Conservation (phyloP, 2,797 vertebrate species). For the Antennarius maculatus region DNA sequence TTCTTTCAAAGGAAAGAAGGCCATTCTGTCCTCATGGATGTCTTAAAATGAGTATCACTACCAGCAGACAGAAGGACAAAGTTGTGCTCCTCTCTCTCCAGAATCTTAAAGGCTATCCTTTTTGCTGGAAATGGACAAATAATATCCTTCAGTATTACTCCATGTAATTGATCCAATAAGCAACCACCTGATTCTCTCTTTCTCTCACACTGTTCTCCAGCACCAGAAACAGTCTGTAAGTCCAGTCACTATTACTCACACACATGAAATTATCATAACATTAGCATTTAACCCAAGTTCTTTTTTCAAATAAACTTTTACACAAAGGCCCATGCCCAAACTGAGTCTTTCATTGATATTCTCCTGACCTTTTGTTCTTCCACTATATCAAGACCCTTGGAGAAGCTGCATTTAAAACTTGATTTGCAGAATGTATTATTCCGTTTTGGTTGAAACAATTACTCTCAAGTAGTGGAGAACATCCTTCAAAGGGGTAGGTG, state of each 20-base stretch:
- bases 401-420: conserved; percentile 36
- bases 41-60: conserved; percentile 23
- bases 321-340: conserved; percentile 39
- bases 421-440: conserved; percentile 46
- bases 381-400: conserved; percentile 38
- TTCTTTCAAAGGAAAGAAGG: conserved; percentile 10
- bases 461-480: too few relatives aligned
- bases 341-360: conserved; percentile 71
- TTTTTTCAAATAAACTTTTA: conserved; percentile 35
- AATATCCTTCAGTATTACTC: conserved; percentile 37
- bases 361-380: conserved; percentile 69
- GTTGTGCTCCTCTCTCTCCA: conserved; percentile 25
- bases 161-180: conserved; percentile 74
- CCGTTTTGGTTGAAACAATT: conserved; percentile 2
- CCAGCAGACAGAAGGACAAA: conserved; percentile 14
- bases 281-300: conserved; percentile 66
- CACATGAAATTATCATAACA: conserved; percentile 75
- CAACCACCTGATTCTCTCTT: conserved; percentile 46
- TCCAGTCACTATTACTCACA: conserved; percentile 72
- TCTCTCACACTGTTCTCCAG: conserved; percentile 26
- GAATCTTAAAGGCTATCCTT: conserved; percentile 28
- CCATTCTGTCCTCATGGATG: neutral
- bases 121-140: conserved; percentile 38
- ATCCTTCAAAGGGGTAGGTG: too few relatives aligned
- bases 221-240: conserved; percentile 56